Base-by-base conservation (phyloP, 2,113 vertebrate species). In the Misgurnus mizolepis region DNA sequence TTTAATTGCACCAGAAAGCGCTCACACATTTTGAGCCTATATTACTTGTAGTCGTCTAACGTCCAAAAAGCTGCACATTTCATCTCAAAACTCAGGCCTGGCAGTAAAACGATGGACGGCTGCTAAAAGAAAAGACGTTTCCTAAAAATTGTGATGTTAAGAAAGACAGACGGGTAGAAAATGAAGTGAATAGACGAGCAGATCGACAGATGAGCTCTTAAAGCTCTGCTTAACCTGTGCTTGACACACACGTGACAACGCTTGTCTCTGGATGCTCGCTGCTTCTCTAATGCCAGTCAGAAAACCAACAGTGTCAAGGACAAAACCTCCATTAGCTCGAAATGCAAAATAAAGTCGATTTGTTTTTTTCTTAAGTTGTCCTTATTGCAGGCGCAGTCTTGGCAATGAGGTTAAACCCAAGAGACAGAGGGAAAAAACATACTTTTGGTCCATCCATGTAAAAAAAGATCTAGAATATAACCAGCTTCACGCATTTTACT, bases 261-360 rank as follows among this genome's bases (percentile, higher is more conserved):
- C 56, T 40, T 74, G 18, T 74, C 56, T 41, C 40, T 61, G 55
- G 71, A 74, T 7, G 15, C 72, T 64, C 18, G 60, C 58, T 64
- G 72, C 41, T 75, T 61, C 72, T 22, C 58, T 75, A 62, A 76
- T 39, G 60, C 49, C 18, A 58, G 53, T 58, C 55, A 73, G 40
- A 73, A 43, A 60, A 61, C n/a, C 60, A 34, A 64, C 56, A 9
- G 72, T 58, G 1, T 47, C 72, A 75, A 75, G 72, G 58, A 75
- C 72, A 75, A 12, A 64, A 75, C 40, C 58, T 75, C 41, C 72
- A 64, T 4, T 3, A 73, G 1, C 43, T 53, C 55, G 43, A 73
- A 73, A 73, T 17, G 43, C 18, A 47, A 75, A 75, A 74, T 74
- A 3, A 75, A 75, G 58, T 49, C 72, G 14, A 34, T 64, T 75